Base-by-base conservation (phyloP, 2,797 vertebrate species). In the Dermochelys coriacea region DNA sequence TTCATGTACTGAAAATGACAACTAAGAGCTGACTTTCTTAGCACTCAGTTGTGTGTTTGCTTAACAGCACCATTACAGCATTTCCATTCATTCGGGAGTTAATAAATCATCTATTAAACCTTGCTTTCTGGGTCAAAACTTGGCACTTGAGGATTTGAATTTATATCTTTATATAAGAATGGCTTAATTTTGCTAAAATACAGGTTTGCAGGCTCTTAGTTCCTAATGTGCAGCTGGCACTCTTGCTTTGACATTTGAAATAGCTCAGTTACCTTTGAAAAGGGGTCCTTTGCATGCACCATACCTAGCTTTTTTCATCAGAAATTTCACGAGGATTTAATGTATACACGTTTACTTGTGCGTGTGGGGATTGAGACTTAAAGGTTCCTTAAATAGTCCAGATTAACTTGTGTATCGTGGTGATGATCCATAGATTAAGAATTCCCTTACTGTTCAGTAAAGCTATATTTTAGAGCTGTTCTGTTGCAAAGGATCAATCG, bases 361-460 rank as follows among this genome's bases (percentile, higher is more conserved):
- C 19, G 2, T 15, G 55, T 83, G 84, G 80, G 85, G 85, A 87
- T 88, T 80, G 19, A 59, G 81, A 54, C 80, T 97, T 95, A 80
- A 8, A 90, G 77, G 18, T 50, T 91, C 61, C 94, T 96, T 96
- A 85, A 92, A 91, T 86, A 94, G 93, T 87, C 95, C 82, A 78
- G 91, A 49, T 77, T 90, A 91, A 84, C 29, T 82, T 68, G 82
- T 91, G 90, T 95, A 8, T 81, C 89, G 83, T 94, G 95, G 89
- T 88, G 71, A 12, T 87, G 93, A 94, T 91, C 94, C 93, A 47
- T 88, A 85, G 84, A 85, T 95, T 85, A 88, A 93, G 94, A 96
- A 95, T 96, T 93, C 91, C 93, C 89, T 88, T 80, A 91, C 78
- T 87, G 34, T 78, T 90, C 55, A 51, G 61, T 87, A 93, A 86